A percentile compares a stretch with the other conserved stretches of the same genome.
Conservation (phyloP, 2,113 vertebrate genomes). For the Rhineura floridana region DNA sequence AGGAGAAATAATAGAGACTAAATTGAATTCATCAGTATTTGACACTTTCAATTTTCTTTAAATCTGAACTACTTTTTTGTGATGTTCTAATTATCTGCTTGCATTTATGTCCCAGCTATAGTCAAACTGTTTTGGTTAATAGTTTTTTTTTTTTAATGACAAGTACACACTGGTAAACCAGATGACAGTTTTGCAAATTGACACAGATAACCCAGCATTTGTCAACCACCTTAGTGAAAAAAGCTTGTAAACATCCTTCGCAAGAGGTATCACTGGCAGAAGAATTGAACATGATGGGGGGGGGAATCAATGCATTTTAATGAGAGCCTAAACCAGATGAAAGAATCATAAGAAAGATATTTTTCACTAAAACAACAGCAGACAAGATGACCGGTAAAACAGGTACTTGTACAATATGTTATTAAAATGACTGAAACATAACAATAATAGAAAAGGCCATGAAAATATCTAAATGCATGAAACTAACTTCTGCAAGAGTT, state of each 20-base stretch:
- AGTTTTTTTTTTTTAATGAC: slow-evolving; percentile 45
- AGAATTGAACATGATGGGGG: slow-evolving; percentile 39
- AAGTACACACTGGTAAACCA: slow-evolving; percentile 47
- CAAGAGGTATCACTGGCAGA: slow-evolving; percentile 60
- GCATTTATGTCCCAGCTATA: slow-evolving; percentile 35
- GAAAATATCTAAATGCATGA: slow-evolving; percentile 40
- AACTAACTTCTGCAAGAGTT: slow-evolving; percentile 40
- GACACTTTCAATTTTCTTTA: slow-evolving; percentile 55
- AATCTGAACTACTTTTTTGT: slow-evolving; percentile 44
- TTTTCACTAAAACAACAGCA: slow-evolving; percentile 41
- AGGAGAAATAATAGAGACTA: slow-evolving; percentile 29
- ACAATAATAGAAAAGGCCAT: slow-evolving; percentile 52
- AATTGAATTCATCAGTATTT: slow-evolving; percentile 16
- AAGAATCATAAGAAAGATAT: slow-evolving; percentile 48
- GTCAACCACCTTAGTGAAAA: slow-evolving; percentile 37
- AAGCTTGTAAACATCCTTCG: slow-evolving; percentile 62
- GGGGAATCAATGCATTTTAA: slow-evolving; percentile 55
- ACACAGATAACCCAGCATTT: slow-evolving; percentile 66
- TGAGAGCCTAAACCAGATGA: slow-evolving; percentile 43
- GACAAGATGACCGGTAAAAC: slow-evolving; percentile 31
- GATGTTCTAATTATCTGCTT: slow-evolving; percentile 71
- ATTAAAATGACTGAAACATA: slow-evolving; percentile 36
- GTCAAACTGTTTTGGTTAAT: slow-evolving; percentile 52
- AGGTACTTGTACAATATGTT: background rate
- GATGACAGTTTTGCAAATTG: slow-evolving; percentile 70